Evolutionary conservation across 2,113 vertebrate species (phyloP).

Genomic region (Butorides virescens): DNA sequence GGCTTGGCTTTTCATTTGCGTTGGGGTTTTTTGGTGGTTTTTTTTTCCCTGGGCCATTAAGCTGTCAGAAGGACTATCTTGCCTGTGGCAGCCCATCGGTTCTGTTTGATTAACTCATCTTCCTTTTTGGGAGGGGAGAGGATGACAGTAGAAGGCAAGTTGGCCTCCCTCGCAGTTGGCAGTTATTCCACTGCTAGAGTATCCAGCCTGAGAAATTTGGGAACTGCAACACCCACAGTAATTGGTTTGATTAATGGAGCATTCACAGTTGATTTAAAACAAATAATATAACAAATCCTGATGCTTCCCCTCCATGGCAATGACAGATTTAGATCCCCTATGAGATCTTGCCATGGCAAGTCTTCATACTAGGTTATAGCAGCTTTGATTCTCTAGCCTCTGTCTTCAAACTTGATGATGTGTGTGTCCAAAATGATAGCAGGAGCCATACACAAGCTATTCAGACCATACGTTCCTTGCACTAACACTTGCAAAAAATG

Average conservation of each 20-base stretch:
- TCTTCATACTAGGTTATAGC: neutral
- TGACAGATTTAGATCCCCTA: neutral
- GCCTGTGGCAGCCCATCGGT: neutral
- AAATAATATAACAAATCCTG: neutral
- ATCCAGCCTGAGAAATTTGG: constrained; percentile 32
- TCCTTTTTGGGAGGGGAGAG: neutral
- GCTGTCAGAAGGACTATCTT: neutral
- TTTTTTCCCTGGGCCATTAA: neutral
- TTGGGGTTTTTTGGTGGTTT: neutral
- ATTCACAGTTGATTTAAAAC: neutral
- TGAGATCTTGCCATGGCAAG: neutral
- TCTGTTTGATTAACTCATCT: constrained; percentile 10
- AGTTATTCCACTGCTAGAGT: constrained; percentile 23
- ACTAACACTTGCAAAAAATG: neutral
- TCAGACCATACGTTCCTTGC: neutral
- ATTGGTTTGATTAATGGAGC: constrained; percentile 26
- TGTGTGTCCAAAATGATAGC: neutral
- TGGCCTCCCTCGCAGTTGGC: neutral
- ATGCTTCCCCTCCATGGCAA: neutral
- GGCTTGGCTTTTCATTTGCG: neutral
- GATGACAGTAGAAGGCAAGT: neutral
- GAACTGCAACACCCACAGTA: constrained; percentile 20
- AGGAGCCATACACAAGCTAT: neutral
- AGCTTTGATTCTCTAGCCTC: neutral
- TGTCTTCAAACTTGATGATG: neutral